Evolutionary conservation across 2,888 invertebrate genomes (phyloP), one percentile per base, ranked within the genome.

Genomic region (Sarcophaga subvicina): DNA sequence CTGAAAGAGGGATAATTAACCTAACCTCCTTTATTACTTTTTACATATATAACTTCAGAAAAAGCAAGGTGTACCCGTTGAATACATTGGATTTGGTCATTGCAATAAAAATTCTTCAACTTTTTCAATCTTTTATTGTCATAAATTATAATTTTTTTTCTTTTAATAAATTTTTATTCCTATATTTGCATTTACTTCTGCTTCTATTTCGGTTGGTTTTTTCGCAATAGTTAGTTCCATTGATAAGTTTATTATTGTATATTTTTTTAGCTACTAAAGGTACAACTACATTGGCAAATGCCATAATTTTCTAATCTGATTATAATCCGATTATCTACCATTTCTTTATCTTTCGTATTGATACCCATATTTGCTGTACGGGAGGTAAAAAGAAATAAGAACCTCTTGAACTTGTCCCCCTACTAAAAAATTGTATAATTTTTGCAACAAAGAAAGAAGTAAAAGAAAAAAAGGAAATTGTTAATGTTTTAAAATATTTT

Each of bases 251-350:
- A 54, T 71, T 54, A 27, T 71, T 71, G 14, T 27, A 12, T 25
- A 49, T 70, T 10, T 12, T n/a, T 49, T 49, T 49, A 49, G 14
- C 49, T 5, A 54, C 54, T 14, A 14, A 54, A 12, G 14, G 8
- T 70, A 25, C 54, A 69, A 49, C 47, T 20, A 69, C 49, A 47
- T 6, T 22, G 6, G 25, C 22, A 71, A 22, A 71, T 17, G 14
- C 17, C 54, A 17, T 71, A 17, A 54, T 71, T 79, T 70, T 70
- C 54, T 80, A 80, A 86, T 86, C 80, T 76, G 59, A 27, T 71
- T 60, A 49, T 80, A 86, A 86, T 77, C 80, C 59, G 83, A 86
- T 83, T 86, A 83, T 78, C 5, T 80, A 17, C 4, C 12, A 67
- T 67, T 70, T 45, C 62, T 59, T 85, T 85, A 81, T 81, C 83